Evolutionary conservation across 2,888 invertebrate species (phyloP), one percentile per base, ranked within the genome.

Genomic region (Latrodectus elegans): DNA sequence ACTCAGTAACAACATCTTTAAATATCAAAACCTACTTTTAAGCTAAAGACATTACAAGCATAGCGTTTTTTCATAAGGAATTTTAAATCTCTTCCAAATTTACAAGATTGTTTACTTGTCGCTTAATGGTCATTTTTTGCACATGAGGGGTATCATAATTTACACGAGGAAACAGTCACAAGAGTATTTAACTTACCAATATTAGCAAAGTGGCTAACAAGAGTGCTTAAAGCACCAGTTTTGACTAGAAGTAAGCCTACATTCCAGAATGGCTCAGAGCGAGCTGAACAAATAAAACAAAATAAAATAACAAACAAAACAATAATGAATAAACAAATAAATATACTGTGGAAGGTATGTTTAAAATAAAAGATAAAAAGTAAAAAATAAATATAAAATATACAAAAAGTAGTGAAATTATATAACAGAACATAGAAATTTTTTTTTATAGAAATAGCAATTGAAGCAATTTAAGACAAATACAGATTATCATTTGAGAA

Each of bases 151-250:
- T 22, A 22, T 1, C 22, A 38, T 38, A 38, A 38, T 6, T 38
- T 38, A 38, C 38, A 38, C 0, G 38, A 38, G 38, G 38, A 38
- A 38, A 38, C 38, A 38, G 1, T 38, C 38, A 38, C 38, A 38
- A 38, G 38, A 38, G 38, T 38, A 2, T 38, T 38, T 38, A 38
- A 90, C 90, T 89, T 89, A 90, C 90, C 90, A 88, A 90, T 87
- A 88, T 89, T 89, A 52, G 90, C 83, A 74, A 90, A 85, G 26
- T 90, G 90, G 84, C 84, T 88, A 89, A 89, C 89, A 74, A 90
- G 78, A 64, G 87, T 88, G 88, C 88, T 89, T 71, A 90, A 67
- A 73, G 89, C 84, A 82, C 90, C 89, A 76, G 89, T 89, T 90
- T 89, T 90, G 81, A 90, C 78, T 75, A 89, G 88, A 81, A 89